These are phyloP conservation scores for Plecturocebus donacophilus DNA, from an alignment of 2,113 vertebrate genomes.

Conservation along the genomic window DNA sequence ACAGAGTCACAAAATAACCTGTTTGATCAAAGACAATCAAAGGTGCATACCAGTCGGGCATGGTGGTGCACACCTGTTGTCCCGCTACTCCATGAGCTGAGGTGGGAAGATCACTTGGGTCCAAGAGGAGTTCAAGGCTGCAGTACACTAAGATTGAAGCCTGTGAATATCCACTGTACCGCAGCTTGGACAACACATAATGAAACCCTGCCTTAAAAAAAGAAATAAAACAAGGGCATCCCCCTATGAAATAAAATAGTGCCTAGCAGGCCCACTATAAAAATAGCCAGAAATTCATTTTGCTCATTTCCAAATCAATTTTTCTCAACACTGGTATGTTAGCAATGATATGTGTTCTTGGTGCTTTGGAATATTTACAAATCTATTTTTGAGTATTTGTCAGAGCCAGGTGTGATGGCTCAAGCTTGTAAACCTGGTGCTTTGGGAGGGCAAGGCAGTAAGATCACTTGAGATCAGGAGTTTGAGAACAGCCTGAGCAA, in stretches of 20 bases:
- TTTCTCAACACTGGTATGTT: background rate
- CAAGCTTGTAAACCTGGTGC: too few relatives aligned
- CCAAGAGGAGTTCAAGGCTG: background rate
- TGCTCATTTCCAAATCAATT: constrained; percentile 3
- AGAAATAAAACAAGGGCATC: background rate
- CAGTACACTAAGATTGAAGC: background rate
- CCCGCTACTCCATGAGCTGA: background rate
- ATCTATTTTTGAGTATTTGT: background rate
- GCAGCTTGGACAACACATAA: background rate
- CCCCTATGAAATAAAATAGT: background rate
- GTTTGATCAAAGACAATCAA: background rate
- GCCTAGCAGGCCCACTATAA: background rate
- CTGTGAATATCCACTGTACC: background rate
- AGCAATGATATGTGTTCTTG: background rate
- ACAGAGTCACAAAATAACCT: background rate
- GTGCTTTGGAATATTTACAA: background rate
- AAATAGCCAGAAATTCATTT: background rate
- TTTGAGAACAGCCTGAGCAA: too few relatives aligned
- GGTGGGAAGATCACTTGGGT: background rate
- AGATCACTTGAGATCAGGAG: too few relatives aligned
- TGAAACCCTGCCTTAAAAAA: background rate
- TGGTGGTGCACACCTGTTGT: background rate
- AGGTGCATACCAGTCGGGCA: background rate
- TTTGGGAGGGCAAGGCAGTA: too few relatives aligned
- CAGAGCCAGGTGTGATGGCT: background rate